phyloP scores from a whole-genome alignment of 2,797 vertebrate genomes.

The Pangasius sanitwongsei region DNA sequence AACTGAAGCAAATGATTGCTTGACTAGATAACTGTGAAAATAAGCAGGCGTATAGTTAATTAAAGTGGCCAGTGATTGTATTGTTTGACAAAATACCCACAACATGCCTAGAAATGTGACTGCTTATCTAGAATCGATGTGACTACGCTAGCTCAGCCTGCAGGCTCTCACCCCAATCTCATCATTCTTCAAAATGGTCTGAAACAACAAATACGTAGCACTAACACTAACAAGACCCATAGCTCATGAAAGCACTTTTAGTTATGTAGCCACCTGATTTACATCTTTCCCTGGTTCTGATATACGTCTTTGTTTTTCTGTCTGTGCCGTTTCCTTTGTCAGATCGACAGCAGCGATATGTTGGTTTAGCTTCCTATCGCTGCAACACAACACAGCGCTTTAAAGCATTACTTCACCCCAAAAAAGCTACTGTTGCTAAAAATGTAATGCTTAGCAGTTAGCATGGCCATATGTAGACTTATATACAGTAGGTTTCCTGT shows the following conservation, averaged over 20 bases:
- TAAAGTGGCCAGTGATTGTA: neutral
- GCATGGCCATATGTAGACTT: neutral
- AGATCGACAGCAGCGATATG: conserved; percentile 46
- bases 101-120: neutral
- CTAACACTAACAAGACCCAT: conserved; percentile 34
- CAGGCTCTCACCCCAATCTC: conserved; percentile 25
- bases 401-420: neutral
- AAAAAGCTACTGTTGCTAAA: neutral
- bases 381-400: neutral
- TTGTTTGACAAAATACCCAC: neutral
- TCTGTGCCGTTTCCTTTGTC: conserved; percentile 8
- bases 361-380: conserved; percentile 44
- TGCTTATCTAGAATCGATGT: neutral
- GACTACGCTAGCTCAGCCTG: neutral
- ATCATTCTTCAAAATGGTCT: conserved; percentile 36
- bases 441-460: neutral
- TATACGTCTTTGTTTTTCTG: conserved; percentile 22
- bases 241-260: neutral
- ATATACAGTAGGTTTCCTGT: neutral
- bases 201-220: conserved; percentile 43
- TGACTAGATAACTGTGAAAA: neutral
- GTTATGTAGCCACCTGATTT: neutral
- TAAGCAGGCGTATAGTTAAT: neutral
- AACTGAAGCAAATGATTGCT: neutral
- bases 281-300: conserved; percentile 27